Evolutionary conservation across 2,888 invertebrate species (phyloP), one percentile per base, ranked within the genome.

Genomic region (Cyaniris semiargus): DNA sequence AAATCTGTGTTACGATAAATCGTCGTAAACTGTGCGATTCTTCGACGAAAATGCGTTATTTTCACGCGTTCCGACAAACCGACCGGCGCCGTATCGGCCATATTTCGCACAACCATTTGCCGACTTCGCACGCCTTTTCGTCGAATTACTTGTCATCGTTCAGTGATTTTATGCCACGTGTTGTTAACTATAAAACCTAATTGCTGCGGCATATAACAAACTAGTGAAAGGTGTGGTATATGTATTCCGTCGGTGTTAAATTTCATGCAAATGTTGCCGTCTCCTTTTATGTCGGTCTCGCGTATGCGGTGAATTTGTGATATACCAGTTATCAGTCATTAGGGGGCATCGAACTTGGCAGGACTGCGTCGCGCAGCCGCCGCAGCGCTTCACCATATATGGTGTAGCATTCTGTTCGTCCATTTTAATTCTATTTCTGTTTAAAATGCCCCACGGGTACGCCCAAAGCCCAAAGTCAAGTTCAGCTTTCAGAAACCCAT

Each of bases 81-180:
- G 86, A 90, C 94, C 94, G 94, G 94, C 91, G 93, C 93, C 92
- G 93, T 93, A 80, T 81, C 83, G 82, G 83, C 83, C 94, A 94
- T 94, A 93, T 93, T 94, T 92, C 87, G 93, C 93, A 91, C 90
- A 89, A 89, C 89, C 88, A 87, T 88, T 85, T 85, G 85, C 83
- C 80, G 87, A 91, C 91, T 92, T 93, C 87, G 93, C 93, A 94
- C 90, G 91, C 92, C 89, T 93, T 91, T 93, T 92, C 86, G 82
- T 88, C 85, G 88, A 91, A 90, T 87, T 87, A 88, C 84, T 89
- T 90, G 91, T 91, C 90, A 92, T 88, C 88, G 92, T 92, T 89
- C 93, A 93, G 90, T 93, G 93, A 91, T 91, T 92, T 89, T 89
- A 88, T 89, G 93, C 93, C 93, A 94, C 93, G 93, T 93, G 93